Conservation (phyloP, 53 echinoderm and acorn worm genomes). For the Holothuria scabra region DNA sequence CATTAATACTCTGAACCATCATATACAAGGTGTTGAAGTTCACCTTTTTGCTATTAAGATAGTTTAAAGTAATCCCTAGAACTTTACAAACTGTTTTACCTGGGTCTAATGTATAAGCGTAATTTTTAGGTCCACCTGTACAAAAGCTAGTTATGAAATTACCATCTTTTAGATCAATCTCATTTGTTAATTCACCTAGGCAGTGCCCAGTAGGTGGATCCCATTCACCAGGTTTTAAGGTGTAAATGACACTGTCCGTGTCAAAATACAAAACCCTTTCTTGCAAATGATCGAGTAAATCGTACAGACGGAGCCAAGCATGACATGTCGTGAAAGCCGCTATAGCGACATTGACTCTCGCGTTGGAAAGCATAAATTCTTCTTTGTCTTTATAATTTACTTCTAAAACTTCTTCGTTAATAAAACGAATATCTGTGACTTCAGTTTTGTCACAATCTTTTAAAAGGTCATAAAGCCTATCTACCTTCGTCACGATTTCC, state of each 20-base stretch:
- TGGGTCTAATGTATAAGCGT: not conserved
- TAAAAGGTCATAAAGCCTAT: conserved; percentile 18
- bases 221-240: too few species aligned
- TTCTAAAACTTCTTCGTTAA: conserved; percentile 50
- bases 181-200: conserved; percentile 64
- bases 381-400: conserved; percentile 28
- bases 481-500: conserved; percentile 15
- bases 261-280: conserved; percentile 50
- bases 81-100: conserved; percentile 12
- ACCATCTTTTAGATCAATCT: conserved; percentile 28
- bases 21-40: too few species aligned
- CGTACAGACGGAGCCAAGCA: conserved; percentile 47
- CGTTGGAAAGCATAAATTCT: conserved; percentile 33
- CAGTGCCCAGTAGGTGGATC: conserved; percentile 42
- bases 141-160: conserved; percentile 6
- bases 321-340: conserved; percentile 57
- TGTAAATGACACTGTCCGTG: not conserved
- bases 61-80: conserved; percentile 59
- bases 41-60: conserved; percentile 48
- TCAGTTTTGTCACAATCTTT: conserved; percentile 43
- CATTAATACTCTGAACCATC: too few species aligned
- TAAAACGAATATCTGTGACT: conserved; percentile 49
- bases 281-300: conserved; percentile 47
- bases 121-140: too few species aligned
- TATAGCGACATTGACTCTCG: conserved; percentile 41